Percentiles rank a stretch among this genome's conserved stretches.
Evolutionary conservation across 53 echinoderm and acorn worm genomes (phyloP).

Genomic region (Glandiceps talaboti): DNA sequence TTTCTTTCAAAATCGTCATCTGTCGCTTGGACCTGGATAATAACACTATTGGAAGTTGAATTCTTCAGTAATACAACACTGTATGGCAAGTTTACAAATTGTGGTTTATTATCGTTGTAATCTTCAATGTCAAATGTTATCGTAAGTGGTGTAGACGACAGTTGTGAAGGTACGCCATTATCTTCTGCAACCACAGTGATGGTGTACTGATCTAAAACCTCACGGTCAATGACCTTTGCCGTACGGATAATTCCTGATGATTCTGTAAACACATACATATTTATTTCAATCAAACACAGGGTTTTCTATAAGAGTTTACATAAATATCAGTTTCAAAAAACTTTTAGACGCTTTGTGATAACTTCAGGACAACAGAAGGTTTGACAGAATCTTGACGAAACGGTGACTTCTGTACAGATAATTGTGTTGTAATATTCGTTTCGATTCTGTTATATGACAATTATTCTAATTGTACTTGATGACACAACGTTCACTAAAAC

Average conservation of each 20-base stretch:
- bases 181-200: neutral
- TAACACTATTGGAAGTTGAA: neutral
- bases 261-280: neutral
- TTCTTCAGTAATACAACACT: neutral
- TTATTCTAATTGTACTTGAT: no score
- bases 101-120: neutral
- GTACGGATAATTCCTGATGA: neutral
- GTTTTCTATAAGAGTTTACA: no score
- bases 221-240: neutral
- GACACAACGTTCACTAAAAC: no score
- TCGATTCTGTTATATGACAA: no score
- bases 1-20: neutral
- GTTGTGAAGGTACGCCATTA: neutral
- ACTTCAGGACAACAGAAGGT: no score
- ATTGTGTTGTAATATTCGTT: no score
- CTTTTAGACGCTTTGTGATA: no score
- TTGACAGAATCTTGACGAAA: no score
- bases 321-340: no score
- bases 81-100: neutral
- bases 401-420: no score
- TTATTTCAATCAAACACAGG: no score
- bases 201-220: neutral
- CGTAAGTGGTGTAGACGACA: neutral
- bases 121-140: neutral
- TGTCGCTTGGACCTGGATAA: neutral